Evolutionary conservation across 2,888 invertebrate species (phyloP).

Genomic region (Amphipoea lucens): DNA sequence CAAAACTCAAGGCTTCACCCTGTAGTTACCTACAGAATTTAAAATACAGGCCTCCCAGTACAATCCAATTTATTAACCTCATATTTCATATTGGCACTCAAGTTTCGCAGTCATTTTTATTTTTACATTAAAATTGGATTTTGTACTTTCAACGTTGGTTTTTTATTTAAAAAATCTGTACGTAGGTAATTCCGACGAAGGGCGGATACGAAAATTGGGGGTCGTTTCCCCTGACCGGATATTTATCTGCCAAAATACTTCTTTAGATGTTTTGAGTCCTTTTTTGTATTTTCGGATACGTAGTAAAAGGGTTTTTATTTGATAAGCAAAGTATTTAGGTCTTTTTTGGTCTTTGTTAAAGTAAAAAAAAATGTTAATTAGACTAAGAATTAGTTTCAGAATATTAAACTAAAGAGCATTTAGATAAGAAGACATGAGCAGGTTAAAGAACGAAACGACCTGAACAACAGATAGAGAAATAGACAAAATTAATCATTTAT

Average conservation of each 20-base stretch:
- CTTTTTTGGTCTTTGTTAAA: not conserved
- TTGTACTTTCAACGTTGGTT: not conserved
- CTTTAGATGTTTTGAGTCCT: slow-evolving; percentile 20
- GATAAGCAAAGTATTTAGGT: not conserved
- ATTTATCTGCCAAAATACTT: slow-evolving; percentile 27
- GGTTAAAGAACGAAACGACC: not conserved
- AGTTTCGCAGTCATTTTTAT: slow-evolving; percentile 5
- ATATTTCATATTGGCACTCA: slow-evolving; percentile 20
- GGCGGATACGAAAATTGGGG: slow-evolving; percentile 23
- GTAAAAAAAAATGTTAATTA: not conserved
- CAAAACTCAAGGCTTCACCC: not conserved
- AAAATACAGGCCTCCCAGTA: not conserved
- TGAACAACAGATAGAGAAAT: not conserved
- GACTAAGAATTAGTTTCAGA: not conserved
- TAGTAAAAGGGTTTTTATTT: slow-evolving; percentile 2
- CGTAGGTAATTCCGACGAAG: not conserved
- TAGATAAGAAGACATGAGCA: no score
- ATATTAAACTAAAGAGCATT: not conserved
- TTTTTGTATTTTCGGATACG: not conserved
- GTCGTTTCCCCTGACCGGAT: slow-evolving; percentile 26
- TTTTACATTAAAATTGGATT: slow-evolving; percentile 12
- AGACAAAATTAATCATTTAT: not conserved
- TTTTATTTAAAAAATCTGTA: not conserved
- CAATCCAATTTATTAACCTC: slow-evolving; percentile 24
- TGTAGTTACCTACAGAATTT: not conserved